Conservation (phyloP, 2,888 invertebrate species). For the Elaeidobius kamerunicus region DNA sequence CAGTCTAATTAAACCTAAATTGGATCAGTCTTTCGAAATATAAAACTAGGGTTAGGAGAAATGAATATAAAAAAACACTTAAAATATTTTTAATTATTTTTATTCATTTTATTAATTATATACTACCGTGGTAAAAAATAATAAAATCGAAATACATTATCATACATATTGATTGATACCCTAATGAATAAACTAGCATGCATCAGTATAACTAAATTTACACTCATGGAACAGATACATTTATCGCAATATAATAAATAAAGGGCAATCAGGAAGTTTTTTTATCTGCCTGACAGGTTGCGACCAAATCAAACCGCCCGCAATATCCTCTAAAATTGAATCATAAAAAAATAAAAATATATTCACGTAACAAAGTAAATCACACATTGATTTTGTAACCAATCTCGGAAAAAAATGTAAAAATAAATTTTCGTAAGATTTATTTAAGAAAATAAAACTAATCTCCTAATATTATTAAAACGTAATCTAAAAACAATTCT, state of each 20-base stretch:
- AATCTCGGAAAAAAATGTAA: no score
- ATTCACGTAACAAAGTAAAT: no score
- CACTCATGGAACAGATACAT: constrained; percentile 43
- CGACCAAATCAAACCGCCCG: neutral
- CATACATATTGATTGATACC: constrained; percentile 47
- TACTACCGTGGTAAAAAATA: constrained; percentile 51
- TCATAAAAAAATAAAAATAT: no score
- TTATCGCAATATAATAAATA: constrained; percentile 31
- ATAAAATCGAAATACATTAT: constrained; percentile 51
- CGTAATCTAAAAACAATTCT: no score
- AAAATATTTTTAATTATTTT: constrained; percentile 36
- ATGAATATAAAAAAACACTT: no score
- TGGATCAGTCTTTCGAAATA: no score
- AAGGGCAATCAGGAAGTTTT: constrained; percentile 26
- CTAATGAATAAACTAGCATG: constrained; percentile 48
- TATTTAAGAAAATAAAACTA: constrained; percentile 5
- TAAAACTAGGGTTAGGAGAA: no score
- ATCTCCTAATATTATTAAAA: no score
- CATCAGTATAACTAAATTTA: constrained; percentile 49
- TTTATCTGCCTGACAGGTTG: neutral
- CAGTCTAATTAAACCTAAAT: no score
- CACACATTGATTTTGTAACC: no score
- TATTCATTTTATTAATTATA: constrained; percentile 41
- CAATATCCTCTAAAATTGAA: neutral
- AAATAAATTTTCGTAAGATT: no score